Percentiles rank a stretch among this genome's conserved stretches.
Evolutionary conservation across 2,888 invertebrate species (phyloP).

Genomic region (Ophion obscuratus): DNA sequence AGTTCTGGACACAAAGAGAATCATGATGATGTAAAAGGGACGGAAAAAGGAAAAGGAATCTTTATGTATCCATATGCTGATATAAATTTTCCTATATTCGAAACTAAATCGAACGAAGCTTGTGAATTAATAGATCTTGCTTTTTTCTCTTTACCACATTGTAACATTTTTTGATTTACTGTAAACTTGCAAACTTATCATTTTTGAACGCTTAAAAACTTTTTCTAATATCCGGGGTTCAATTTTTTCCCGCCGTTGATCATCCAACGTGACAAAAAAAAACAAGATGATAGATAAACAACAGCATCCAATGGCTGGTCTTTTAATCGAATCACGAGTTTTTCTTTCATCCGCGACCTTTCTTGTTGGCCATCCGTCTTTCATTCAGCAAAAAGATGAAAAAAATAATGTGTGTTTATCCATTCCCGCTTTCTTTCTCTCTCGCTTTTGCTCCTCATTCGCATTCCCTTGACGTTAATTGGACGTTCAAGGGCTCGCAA

Average conservation of each 20-base stretch:
- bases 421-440: slow-evolving; percentile 3
- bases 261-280: neutral
- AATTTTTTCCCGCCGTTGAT: neutral
- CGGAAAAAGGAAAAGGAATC: neutral
- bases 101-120: too few relatives aligned
- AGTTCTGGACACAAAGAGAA: neutral
- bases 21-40: neutral
- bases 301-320: slow-evolving; percentile 25
- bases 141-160: too few relatives aligned
- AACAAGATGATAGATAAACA: slow-evolving; percentile 31
- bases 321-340: slow-evolving; percentile 40
- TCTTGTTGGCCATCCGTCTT: neutral
- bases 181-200: too few relatives aligned
- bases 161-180: too few relatives aligned
- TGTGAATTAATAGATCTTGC: too few relatives aligned
- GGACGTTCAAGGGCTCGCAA: slow-evolving; percentile 9
- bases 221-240: too few relatives aligned
- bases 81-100: too few relatives aligned
- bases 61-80: too few relatives aligned
- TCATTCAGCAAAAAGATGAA: slow-evolving; percentile 28
- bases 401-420: slow-evolving; percentile 16
- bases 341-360: slow-evolving; percentile 13
- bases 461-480: slow-evolving; percentile 30
- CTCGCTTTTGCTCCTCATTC: slow-evolving; percentile 21
- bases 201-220: too few relatives aligned